Percentiles rank a stretch among this genome's conserved stretches.
Conservation (phyloP, 37 sponge, comb jelly and placozoan species). For the Bolinopsis microptera region DNA sequence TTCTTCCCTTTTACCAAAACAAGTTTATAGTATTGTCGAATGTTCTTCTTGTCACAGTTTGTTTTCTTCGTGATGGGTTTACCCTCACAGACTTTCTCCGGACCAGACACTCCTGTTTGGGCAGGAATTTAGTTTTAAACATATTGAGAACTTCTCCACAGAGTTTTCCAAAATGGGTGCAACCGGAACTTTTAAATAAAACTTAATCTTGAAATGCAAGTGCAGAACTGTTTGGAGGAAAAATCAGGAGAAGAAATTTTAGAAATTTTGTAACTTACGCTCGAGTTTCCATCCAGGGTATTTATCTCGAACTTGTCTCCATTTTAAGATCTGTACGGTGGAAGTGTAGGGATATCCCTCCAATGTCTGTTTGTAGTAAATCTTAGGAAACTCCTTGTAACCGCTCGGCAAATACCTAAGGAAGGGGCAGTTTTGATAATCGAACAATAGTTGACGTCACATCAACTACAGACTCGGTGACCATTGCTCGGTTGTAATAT, state of each 20-base stretch:
- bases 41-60: neutral
- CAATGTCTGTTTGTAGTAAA: conserved; percentile 10
- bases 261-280: too few species aligned
- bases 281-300: neutral
- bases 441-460: too few species aligned
- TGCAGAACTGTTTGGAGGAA: too few species aligned
- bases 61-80: neutral
- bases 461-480: too few species aligned
- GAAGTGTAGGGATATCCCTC: conserved; percentile 2
- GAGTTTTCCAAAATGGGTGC: neutral
- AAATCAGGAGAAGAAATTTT: too few species aligned
- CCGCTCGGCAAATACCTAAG: neutral
- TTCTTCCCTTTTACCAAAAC: conserved; percentile 24
- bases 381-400: neutral
- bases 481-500: too few species aligned
- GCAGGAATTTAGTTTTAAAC: neutral
- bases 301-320: neutral
- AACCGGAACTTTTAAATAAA: neutral
- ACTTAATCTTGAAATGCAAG: too few species aligned
- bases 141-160: neutral
- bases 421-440: too few species aligned
- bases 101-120: neutral
- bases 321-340: neutral
- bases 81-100: conserved; percentile 10
- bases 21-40: neutral